Conservation (phyloP, 2,888 invertebrate species). For the Apotomis turbidana region DNA sequence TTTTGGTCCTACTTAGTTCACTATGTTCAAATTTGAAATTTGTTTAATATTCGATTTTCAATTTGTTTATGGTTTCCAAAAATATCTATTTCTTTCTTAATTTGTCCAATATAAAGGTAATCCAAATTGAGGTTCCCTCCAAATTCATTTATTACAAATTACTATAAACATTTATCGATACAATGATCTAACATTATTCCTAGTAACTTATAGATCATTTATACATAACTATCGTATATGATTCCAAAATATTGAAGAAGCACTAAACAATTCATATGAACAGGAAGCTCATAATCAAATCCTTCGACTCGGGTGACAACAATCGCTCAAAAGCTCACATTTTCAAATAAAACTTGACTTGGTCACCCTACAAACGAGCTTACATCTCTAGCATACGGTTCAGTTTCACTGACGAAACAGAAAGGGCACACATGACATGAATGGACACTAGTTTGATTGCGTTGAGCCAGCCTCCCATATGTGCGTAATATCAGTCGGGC, state of each 20-base stretch:
- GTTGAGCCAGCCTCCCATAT: not conserved
- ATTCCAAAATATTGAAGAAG: constrained; percentile 38
- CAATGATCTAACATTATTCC: constrained; percentile 24
- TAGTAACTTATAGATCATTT: constrained; percentile 31
- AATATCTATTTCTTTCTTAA: constrained; percentile 42
- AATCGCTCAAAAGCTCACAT: constrained; percentile 12
- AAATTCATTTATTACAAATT: constrained; percentile 43
- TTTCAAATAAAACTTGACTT: constrained; percentile 7
- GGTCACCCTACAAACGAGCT: constrained; percentile 17
- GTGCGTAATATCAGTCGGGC: not conserved
- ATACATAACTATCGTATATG: constrained; percentile 30
- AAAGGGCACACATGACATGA: not conserved
- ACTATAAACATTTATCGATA: constrained; percentile 38
- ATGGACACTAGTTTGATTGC: not conserved
- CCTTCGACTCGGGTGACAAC: not conserved
- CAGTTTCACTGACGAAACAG: constrained; percentile 24
- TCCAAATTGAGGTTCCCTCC: constrained; percentile 52
- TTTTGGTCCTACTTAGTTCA: constrained; percentile 72
- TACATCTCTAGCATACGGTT: constrained; percentile 11
- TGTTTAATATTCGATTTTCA: constrained; percentile 34
- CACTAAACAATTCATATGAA: constrained; percentile 40
- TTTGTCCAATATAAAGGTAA: constrained; percentile 50
- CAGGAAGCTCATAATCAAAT: constrained; percentile 41
- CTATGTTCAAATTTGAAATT: constrained; percentile 55
- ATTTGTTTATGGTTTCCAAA: constrained; percentile 33